Percentiles rank a stretch among this genome's conserved stretches.
These are phyloP conservation scores for Acronicta psi DNA, from an alignment of 2,888 invertebrate genomes.

Conservation along the genomic window DNA sequence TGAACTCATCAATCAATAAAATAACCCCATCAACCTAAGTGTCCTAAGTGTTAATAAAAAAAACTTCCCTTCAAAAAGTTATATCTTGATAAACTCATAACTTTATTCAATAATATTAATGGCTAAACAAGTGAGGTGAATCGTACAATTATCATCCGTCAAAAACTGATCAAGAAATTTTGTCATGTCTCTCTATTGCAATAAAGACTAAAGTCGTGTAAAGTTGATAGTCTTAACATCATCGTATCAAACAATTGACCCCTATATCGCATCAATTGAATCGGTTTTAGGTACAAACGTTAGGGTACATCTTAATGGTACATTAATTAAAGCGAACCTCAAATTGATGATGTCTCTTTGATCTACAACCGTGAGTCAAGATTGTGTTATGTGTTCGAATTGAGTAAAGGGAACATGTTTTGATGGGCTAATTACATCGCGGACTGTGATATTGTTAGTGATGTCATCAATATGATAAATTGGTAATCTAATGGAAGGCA, in stretches of 20 bases:
- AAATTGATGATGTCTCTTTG: conserved; percentile 58
- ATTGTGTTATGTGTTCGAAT: conserved; percentile 44
- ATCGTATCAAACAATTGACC: conserved; percentile 73
- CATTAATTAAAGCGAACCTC: conserved; percentile 70
- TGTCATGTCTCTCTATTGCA: conserved; percentile 2
- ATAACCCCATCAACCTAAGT: conserved; percentile 22
- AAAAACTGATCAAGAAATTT: conserved; percentile 24
- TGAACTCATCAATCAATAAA: conserved; percentile 38
- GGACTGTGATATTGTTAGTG: conserved; percentile 14
- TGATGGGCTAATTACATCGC: conserved; percentile 34
- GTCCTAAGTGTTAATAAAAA: conserved; percentile 37
- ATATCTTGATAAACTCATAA: conserved; percentile 48
- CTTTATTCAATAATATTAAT: conserved; percentile 56
- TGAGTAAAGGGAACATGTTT: conserved; percentile 27
- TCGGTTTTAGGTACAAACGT: conserved; percentile 65
- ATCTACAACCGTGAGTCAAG: conserved; percentile 44
- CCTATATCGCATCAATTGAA: conserved; percentile 74
- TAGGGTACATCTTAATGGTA: conserved; percentile 70
- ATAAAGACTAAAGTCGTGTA: conserved; percentile 20
- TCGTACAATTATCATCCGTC: conserved; percentile 44
- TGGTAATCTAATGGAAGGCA: conserved; percentile 25
- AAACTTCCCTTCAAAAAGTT: conserved; percentile 49
- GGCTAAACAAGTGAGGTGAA: conserved; percentile 53
- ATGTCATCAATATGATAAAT: conserved; percentile 38
- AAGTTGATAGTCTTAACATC: conserved; percentile 4